A percentile compares a stretch with the other conserved stretches of the same genome.
These are phyloP conservation scores for Aldrovandia affinis DNA, from an alignment of 2,797 vertebrate species.

Conservation along the genomic window DNA sequence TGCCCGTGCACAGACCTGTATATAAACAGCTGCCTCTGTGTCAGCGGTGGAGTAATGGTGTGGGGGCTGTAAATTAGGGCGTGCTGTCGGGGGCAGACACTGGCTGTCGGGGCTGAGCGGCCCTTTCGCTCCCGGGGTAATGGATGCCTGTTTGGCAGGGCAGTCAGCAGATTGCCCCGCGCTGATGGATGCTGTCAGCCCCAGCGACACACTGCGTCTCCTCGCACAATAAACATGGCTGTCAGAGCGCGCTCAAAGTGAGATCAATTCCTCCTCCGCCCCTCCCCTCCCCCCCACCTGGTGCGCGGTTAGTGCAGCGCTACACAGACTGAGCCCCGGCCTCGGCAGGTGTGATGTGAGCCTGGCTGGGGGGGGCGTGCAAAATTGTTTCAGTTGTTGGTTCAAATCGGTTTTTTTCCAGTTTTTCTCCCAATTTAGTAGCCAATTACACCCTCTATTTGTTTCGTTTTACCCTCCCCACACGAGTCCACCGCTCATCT, in stretches of 20 bases:
- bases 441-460: too few species aligned
- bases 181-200: conserved; percentile 98
- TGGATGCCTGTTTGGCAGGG: conserved; percentile 98
- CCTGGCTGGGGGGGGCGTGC: too few species aligned
- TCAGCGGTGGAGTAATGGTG: conserved; percentile 93
- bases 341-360: too few species aligned
- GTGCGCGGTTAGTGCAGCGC: too few species aligned
- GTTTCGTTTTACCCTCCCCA: too few species aligned
- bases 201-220: conserved; percentile 94
- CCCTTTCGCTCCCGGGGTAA: conserved; percentile 90
- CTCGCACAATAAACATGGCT: conserved; percentile 99
- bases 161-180: conserved; percentile 94
- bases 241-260: conserved; percentile 96
- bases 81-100: conserved; percentile 86
- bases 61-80: conserved; percentile 88
- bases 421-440: too few species aligned
- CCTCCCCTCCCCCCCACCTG: too few species aligned
- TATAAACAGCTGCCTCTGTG: conserved; percentile 95
- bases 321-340: too few species aligned
- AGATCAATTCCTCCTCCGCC: conserved; percentile 97
- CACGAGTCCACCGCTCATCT: too few species aligned
- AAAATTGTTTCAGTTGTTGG: too few species aligned
- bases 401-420: too few species aligned
- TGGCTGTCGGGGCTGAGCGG: conserved; percentile 84
- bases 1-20: conserved; percentile 78